phyloP scores from a whole-genome alignment of 2,888 invertebrate genomes.

The Saturnia japonica region DNA sequence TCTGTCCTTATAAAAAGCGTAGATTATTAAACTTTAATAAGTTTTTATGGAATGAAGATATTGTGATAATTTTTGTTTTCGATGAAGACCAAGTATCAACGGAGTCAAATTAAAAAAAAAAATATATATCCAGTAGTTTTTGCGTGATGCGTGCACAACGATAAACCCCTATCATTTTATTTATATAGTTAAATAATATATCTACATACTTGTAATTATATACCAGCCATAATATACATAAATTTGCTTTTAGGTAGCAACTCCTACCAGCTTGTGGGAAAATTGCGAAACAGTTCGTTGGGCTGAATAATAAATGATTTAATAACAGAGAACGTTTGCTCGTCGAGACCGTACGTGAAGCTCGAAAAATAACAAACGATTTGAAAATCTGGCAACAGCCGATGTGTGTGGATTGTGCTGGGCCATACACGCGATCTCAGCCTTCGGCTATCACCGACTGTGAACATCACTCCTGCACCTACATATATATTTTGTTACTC shows the following conservation, averaged over 20 bases:
- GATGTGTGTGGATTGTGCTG: constrained; percentile 41
- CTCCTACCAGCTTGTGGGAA: constrained; percentile 66
- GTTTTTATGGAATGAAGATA: too few relatives aligned
- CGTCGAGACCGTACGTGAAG: constrained; percentile 65
- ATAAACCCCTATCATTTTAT: too few relatives aligned
- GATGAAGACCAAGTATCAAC: too few relatives aligned
- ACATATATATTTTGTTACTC: background rate
- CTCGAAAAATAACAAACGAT: constrained; percentile 78
- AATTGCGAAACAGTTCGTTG: constrained; percentile 79
- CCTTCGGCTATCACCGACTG: constrained; percentile 39
- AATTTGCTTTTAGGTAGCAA: constrained; percentile 39
- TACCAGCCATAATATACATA: constrained; percentile 12
- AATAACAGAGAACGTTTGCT: constrained; percentile 79
- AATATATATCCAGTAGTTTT: too few relatives aligned
- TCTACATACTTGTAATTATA: background rate
- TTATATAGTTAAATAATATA: constrained; percentile 7
- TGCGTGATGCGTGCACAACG: too few relatives aligned
- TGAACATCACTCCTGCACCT: background rate
- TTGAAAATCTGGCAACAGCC: constrained; percentile 67
- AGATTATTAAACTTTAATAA: too few relatives aligned
- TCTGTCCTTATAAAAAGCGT: too few relatives aligned
- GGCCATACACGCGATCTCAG: constrained; percentile 45
- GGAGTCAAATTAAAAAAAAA: too few relatives aligned
- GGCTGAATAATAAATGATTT: constrained; percentile 81
- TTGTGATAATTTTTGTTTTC: too few relatives aligned